Conservation (phyloP, 2,113 vertebrate genomes). For the Ariopsis seemanni region DNA sequence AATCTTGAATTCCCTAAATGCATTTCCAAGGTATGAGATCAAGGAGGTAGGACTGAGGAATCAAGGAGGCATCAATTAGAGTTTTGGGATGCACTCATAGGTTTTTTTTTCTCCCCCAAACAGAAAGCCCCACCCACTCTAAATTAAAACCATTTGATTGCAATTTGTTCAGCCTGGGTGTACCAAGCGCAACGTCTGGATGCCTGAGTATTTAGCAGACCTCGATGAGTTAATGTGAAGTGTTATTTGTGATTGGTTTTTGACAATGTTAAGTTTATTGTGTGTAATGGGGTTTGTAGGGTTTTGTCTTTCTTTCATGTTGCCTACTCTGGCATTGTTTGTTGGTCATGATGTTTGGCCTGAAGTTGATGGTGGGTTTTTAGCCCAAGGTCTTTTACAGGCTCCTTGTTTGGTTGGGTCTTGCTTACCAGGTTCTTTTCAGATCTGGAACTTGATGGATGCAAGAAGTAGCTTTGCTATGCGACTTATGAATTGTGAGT, state of each 20-base stretch:
- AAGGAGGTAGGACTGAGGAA: not conserved
- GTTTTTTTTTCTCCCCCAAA: not conserved
- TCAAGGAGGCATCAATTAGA: not conserved
- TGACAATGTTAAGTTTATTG: not conserved
- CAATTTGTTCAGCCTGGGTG: not conserved
- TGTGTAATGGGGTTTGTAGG: not conserved
- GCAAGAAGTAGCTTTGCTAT: slow-evolving; percentile 46
- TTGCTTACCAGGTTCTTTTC: not conserved
- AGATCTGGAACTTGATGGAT: not conserved
- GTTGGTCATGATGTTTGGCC: slow-evolving; percentile 2
- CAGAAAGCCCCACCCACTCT: slow-evolving; percentile 1
- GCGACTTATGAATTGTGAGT: slow-evolving; percentile 64
- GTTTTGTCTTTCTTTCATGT: not conserved
- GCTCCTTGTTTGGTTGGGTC: not conserved
- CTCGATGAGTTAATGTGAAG: not conserved
- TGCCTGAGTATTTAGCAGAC: not conserved
- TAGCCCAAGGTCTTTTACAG: not conserved
- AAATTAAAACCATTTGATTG: slow-evolving; percentile 17
- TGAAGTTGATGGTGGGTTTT: not conserved
- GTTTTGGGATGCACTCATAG: not conserved
- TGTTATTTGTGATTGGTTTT: not conserved
- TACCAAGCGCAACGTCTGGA: not conserved
- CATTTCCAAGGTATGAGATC: not conserved
- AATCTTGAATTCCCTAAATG: not conserved
- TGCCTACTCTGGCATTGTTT: not conserved